These are phyloP conservation scores for Prionchulus punctatus DNA, from an alignment of 2,888 invertebrate species.

Conservation along the genomic window DNA sequence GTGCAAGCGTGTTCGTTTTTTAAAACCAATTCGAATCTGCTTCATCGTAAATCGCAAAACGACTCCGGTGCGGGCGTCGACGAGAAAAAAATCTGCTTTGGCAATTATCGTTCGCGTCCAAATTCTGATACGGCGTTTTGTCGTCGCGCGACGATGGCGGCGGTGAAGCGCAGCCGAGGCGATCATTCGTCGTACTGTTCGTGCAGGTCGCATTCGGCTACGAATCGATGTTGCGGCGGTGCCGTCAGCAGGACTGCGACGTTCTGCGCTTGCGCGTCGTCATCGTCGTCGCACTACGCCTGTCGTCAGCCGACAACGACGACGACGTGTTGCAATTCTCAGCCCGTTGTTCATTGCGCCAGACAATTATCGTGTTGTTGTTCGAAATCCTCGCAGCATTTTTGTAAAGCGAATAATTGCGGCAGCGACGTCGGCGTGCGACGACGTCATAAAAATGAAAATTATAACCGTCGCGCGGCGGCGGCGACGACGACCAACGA, in stretches of 20 bases:
- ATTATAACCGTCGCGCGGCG: no score
- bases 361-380: no score
- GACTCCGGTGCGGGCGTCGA: background rate
- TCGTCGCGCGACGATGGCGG: no score
- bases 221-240: background rate
- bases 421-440: no score
- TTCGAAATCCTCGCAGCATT: no score
- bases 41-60: no score
- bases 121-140: no score
- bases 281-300: background rate
- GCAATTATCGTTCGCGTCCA: no score
- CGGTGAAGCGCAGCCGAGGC: background rate
- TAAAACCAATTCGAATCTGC: slow-evolving; percentile 21
- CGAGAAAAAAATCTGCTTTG: no score
- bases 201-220: background rate
- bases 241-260: background rate
- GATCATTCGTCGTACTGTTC: background rate
- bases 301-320: background rate
- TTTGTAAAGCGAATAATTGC: no score
- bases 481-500: no score
- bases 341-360: background rate
- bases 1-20: slow-evolving; percentile 31
- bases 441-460: no score
- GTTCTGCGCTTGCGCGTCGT: background rate
- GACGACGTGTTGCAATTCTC: background rate